phyloP scores from a whole-genome alignment of 2,113 vertebrate species.

The Calidris pygmaea region DNA sequence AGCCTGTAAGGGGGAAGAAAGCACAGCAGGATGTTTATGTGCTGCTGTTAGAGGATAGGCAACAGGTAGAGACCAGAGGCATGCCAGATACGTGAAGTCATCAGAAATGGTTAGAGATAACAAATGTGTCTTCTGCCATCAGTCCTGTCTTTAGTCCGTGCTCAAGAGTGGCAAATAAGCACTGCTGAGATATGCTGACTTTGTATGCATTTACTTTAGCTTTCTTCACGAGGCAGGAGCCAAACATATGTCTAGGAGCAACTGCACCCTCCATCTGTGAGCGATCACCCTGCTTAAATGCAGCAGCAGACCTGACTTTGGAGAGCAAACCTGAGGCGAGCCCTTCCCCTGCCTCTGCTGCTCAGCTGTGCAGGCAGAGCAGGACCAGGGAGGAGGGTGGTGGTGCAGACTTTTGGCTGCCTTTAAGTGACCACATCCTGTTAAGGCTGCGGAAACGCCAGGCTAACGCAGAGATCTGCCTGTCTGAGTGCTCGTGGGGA shows the following conservation, averaged over 20 bases:
- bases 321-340: background rate
- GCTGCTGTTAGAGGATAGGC: background rate
- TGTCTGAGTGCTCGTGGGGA: background rate
- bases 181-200: background rate
- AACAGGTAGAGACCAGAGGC: background rate
- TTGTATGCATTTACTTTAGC: background rate
- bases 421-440: constrained; percentile 38
- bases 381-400: background rate
- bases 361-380: background rate
- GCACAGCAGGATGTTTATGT: background rate
- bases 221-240: background rate
- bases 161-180: background rate
- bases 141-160: background rate
- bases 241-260: background rate
- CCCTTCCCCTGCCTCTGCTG: background rate
- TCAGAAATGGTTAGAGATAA: background rate
- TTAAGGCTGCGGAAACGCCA: background rate
- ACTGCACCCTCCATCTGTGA: constrained; percentile 6
- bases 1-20: background rate
- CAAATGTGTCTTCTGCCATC: background rate
- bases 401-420: constrained; percentile 17
- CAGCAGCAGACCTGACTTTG: background rate
- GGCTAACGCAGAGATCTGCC: background rate
- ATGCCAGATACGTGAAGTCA: background rate
- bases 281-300: background rate